Evolutionary conservation across 2,797 vertebrate genomes (phyloP).

Genomic region (Poecilia wingei): DNA sequence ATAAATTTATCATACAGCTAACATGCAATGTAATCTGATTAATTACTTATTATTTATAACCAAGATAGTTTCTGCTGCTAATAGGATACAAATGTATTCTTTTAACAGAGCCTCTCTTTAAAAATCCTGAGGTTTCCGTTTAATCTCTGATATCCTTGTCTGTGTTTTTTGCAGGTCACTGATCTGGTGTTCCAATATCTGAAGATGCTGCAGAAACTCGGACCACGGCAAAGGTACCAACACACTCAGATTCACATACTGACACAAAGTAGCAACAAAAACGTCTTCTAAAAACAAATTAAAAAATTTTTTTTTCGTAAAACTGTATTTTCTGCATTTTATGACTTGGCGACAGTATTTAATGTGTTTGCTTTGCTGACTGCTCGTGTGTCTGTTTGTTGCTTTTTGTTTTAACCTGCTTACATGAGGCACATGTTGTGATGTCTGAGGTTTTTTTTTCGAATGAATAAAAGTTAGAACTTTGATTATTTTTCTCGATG

Average conservation of each 20-base stretch:
- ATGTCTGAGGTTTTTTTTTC: slow-evolving; percentile 12
- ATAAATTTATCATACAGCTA: too few species aligned
- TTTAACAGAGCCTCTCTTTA: neutral
- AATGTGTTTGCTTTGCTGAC: slow-evolving; percentile 3
- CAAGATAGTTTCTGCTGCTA: too few species aligned
- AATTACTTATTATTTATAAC: neutral
- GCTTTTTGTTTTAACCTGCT: slow-evolving; percentile 12
- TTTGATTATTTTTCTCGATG: slow-evolving; percentile 19
- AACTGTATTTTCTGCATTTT: slow-evolving; percentile 11
- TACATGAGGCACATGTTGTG: slow-evolving; percentile 12
- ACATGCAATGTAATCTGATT: too few species aligned
- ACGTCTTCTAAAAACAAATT: neutral
- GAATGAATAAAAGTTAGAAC: slow-evolving; percentile 16
- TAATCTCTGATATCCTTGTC: neutral
- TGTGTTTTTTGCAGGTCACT: slow-evolving; percentile 84
- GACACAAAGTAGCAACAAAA: neutral
- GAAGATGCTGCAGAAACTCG: slow-evolving; percentile 92
- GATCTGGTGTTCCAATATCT: slow-evolving; percentile 95
- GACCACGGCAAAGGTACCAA: slow-evolving; percentile 89
- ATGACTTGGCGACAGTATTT: neutral
- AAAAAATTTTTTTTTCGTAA: neutral
- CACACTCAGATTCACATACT: neutral
- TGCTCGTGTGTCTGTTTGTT: slow-evolving; percentile 10
- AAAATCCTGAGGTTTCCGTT: neutral
- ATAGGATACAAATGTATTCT: neutral